Base-by-base conservation (phyloP, 1,140 invertebrate species). In the Teleogryllus occipitalis region DNA sequence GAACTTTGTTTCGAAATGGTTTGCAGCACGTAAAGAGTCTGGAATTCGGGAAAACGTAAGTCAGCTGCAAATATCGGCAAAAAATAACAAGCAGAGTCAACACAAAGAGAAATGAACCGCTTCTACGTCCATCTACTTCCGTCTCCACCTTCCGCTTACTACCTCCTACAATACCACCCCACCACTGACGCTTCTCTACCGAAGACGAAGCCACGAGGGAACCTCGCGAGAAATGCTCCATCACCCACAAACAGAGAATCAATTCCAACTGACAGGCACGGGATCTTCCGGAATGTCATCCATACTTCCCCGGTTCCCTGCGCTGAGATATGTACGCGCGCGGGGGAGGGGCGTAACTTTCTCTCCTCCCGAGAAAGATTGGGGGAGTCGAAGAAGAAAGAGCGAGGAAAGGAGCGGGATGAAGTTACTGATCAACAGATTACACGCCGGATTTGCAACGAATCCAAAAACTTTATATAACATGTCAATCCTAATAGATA, bases 401-500 rank as follows among this genome's bases (percentile, higher is more conserved):
- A 10, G 18, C 54, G 54, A 65, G 18, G 27, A 65, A 65, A 65
- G 10, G 18, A 65, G 18, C 54, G 54, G 54, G 10, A 65, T 65
- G 54, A 18, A 65, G 54, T 65, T 65, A 65, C 54, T 65, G 54
- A 65, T 65, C 54, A 65, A 65, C 54, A 65, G 54, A 65, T 65
- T 65, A 65, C 54, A 65, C 54, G 54, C 54, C 54, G 54, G 54
- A 65, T 65, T 65, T 65, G 54, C 54, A 65, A 65, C 54, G 54
- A 65, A 65, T 65, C 18, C 54, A 65, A 65, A 65, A 65, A 65
- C 54, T 65, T 65, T 65, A 65, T 65, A 65, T 65, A 65, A 65
- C 54, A 65, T 65, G 54, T 65, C 54, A 65, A 65, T 65, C 54
- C 54, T 65, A 65, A 65, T 65, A 65, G 54, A 65, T 65, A 65